phyloP scores from a whole-genome alignment of 35 echinoderm and acorn worm species.

The Apostichopus parvimensis region DNA sequence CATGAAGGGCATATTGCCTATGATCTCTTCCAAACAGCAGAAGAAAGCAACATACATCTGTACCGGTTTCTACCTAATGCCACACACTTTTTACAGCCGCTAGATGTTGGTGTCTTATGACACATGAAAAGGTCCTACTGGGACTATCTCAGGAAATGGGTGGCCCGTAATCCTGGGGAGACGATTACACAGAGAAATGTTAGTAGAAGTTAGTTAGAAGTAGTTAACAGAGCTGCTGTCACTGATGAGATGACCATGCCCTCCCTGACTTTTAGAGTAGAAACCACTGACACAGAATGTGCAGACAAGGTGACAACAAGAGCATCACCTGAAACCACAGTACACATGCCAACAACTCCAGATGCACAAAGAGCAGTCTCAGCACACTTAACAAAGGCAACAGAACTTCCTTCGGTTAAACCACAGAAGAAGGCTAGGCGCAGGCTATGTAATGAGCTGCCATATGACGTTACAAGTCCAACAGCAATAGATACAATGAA shows the following conservation, averaged over 20 bases:
- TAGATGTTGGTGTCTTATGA: conserved; percentile 25
- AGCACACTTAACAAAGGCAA: neutral
- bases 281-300: too few species aligned
- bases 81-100: conserved; percentile 14
- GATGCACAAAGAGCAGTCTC: conserved; percentile 5
- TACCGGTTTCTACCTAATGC: conserved; percentile 41
- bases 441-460: conserved; percentile 31
- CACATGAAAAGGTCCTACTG: conserved; percentile 36
- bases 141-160: conserved; percentile 37
- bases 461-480: conserved; percentile 23
- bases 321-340: neutral
- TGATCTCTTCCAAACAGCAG: conserved; percentile 33
- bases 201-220: too few species aligned
- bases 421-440: conserved; percentile 9
- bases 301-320: too few species aligned
- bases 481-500: conserved; percentile 29
- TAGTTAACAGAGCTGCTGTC: neutral
- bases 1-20: conserved; percentile 44
- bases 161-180: conserved; percentile 7
- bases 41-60: conserved; percentile 18
- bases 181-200: conserved; percentile 30
- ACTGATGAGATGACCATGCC: too few species aligned
- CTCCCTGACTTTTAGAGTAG: too few species aligned
- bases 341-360: conserved; percentile 44
- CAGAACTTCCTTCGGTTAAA: conserved; percentile 25